These are phyloP conservation scores for Sarcophilus harrisii DNA, from an alignment of 2,797 vertebrate species.

Conservation along the genomic window DNA sequence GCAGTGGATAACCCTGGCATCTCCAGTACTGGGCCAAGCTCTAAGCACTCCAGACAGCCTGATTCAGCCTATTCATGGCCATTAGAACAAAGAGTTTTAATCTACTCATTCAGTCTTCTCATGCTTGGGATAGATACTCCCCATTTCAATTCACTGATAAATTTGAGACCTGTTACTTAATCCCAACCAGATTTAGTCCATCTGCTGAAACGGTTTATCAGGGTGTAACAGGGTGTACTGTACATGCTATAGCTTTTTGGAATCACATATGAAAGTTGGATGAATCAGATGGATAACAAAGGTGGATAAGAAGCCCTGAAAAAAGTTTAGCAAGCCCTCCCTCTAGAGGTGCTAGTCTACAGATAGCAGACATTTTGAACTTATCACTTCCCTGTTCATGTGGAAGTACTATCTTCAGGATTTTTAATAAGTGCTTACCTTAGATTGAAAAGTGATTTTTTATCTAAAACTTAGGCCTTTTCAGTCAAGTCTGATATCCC, in stretches of 20 bases:
- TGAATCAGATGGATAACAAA: background rate
- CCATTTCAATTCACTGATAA: background rate
- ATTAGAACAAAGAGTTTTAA: background rate
- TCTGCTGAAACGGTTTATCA: background rate
- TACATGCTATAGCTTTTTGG: background rate
- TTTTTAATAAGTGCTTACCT: background rate
- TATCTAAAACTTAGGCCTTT: background rate
- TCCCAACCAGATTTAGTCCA: background rate
- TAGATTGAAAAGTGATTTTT: conserved; percentile 4
- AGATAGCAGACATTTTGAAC: background rate
- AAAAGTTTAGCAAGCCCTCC: background rate
- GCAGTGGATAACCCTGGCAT: background rate
- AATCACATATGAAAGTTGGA: background rate
- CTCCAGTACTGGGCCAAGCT: background rate
- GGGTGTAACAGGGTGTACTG: background rate
- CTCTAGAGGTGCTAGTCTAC: background rate
- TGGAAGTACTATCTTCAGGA: background rate
- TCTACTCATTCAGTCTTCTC: background rate
- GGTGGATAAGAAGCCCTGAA: background rate
- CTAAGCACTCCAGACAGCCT: background rate
- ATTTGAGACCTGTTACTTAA: background rate
- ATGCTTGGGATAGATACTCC: background rate
- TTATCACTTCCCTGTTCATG: background rate
- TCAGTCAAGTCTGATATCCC: background rate
- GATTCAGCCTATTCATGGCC: background rate